Percentiles rank a stretch among this genome's conserved stretches.
These are phyloP conservation scores for Ascidia mentula DNA, from an alignment of 23 tunicate species.

Conservation along the genomic window DNA sequence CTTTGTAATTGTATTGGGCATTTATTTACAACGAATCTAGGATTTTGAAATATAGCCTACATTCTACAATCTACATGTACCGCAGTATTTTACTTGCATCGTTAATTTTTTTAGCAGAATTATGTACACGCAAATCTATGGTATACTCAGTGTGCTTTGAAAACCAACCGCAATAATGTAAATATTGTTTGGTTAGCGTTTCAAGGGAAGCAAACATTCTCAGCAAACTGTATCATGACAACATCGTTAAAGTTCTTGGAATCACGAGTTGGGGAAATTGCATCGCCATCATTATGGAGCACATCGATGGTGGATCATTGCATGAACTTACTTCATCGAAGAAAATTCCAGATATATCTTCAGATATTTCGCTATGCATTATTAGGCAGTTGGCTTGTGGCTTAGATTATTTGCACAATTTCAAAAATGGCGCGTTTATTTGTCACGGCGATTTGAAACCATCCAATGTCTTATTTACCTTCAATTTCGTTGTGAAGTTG, in stretches of 20 bases:
- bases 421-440: not conserved
- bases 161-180: no score
- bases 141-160: no score
- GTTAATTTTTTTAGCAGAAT: no score
- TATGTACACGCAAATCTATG: no score
- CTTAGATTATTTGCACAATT: not conserved
- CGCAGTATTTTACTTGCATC: no score
- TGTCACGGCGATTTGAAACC: not conserved
- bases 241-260: not conserved
- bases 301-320: constrained; percentile 1
- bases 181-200: not conserved
- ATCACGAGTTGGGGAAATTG: not conserved
- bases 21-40: no score
- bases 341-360: not conserved
- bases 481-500: not conserved
- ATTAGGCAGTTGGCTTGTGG: not conserved
- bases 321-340: not conserved
- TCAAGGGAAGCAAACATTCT: constrained; percentile 6
- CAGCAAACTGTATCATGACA: not conserved
- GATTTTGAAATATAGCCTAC: no score
- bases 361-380: not conserved
- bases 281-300: constrained; percentile 5
- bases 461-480: not conserved
- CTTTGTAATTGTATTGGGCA: no score
- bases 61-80: no score